Percentiles rank a stretch among this genome's conserved stretches.
Conservation (phyloP, 1,140 invertebrate genomes). For the Drosophila punjabiensis region DNA sequence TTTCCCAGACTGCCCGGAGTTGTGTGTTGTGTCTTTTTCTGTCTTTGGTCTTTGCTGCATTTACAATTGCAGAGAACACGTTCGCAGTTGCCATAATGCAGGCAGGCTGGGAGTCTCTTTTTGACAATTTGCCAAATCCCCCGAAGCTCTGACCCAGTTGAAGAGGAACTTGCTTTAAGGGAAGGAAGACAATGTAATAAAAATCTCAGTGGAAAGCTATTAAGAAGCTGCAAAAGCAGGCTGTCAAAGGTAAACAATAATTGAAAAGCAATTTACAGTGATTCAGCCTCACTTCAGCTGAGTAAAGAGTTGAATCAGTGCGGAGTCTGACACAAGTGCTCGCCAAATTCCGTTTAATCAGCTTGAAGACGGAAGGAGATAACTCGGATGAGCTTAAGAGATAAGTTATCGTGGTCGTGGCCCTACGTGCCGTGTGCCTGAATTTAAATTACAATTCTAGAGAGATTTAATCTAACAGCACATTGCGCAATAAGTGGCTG, state of each 20-base stretch:
- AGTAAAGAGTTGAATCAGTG: conserved; percentile 23
- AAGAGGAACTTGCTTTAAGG: conserved; percentile 6
- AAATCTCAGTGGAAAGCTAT: background rate
- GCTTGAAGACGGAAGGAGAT: conserved; percentile 16
- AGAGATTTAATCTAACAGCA: conserved; percentile 44
- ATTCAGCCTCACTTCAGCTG: conserved; percentile 24
- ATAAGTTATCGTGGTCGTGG: conserved; percentile 40
- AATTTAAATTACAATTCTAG: conserved; percentile 46
- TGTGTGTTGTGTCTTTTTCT: conserved; percentile 18
- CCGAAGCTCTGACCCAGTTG: conserved; percentile 31
- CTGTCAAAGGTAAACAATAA: background rate
- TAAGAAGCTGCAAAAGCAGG: background rate
- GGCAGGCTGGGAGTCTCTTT: conserved; percentile 11
- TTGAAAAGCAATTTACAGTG: conserved; percentile 5
- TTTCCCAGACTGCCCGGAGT: conserved; percentile 52
- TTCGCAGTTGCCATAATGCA: conserved; percentile 47
- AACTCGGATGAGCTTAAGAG: conserved; percentile 37
- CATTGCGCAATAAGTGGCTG: conserved; percentile 42
- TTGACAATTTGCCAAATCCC: conserved; percentile 49
- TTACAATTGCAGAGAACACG: conserved; percentile 41
- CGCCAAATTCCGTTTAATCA: conserved; percentile 21
- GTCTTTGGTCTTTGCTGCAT: conserved; percentile 20
- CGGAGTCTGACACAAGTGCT: conserved; percentile 21
- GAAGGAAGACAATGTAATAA: background rate
- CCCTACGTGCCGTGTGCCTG: conserved; percentile 30